Evolutionary conservation across 1,140 invertebrate genomes (phyloP), one percentile per base, ranked within the genome.

Genomic region (Drosophila littoralis): DNA sequence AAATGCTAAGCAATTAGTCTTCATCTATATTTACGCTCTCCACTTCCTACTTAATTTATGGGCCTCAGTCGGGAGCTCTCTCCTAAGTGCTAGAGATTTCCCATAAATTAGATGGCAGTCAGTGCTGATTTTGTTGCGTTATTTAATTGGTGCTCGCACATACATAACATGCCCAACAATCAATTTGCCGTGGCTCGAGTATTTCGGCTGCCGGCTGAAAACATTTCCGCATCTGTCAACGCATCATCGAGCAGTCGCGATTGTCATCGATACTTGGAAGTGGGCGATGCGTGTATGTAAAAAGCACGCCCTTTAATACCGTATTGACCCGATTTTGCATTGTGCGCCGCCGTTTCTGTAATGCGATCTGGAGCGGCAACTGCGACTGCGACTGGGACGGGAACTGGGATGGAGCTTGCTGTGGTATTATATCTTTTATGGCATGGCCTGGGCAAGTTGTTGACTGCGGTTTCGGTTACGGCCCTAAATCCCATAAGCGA

Each of bases 321-420:
- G 83, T 86, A 86, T 82, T 86, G 83, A 88, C 83, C 83, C 64
- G 78, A 86, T 82, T 86, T 86, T 68, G 78, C 81, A 81, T 40
- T 79, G 74, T 65, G 61, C 57, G 45, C 45, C 45, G 52, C 43
- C 57, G 38, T 28, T 46, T 45, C 46, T 58, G 79, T 82, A 79
- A 82, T 82, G 75, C 52, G 79, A 82, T 82, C 69, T 60, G 32
- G 32, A 58, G 28, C 35, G 10, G 32, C 57, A 46, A 40, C 28
- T 57, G 40, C 10, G 64, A 65, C 60, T 77, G 68, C 40, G 63
- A 66, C 46, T 83, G 43, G 1, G 51, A 70, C 61, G 75, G 72
- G 40, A 52, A 52, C 55, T 76, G 64, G 57, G 75, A 73, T 76
- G 61, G 65, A 32, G 28, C 38, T 22, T 35, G 36, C 28, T 5